Evolutionary conservation across 2,113 vertebrate species (phyloP).

Genomic region (Arothron firmamentum): DNA sequence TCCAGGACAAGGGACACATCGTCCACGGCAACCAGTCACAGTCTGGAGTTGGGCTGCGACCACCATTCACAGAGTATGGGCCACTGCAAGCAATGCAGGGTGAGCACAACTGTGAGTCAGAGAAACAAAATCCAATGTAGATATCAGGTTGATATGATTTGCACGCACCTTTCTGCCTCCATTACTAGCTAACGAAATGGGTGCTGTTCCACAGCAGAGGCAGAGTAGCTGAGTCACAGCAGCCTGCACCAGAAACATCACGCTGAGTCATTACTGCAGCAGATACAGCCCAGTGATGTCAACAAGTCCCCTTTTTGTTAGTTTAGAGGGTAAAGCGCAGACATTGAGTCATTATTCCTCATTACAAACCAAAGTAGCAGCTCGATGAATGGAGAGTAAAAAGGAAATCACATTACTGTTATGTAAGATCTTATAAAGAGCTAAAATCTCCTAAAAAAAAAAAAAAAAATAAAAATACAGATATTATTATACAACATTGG

Average conservation of each 20-base stretch:
- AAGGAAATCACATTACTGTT: slow-evolving; percentile 19
- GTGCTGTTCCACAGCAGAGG: slow-evolving; percentile 41
- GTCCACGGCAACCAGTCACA: slow-evolving; percentile 48
- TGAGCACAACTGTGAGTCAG: slow-evolving; percentile 38
- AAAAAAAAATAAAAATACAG: no score
- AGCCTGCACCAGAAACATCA: slow-evolving; percentile 32
- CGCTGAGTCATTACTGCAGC: slow-evolving; percentile 66
- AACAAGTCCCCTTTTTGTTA: background rate
- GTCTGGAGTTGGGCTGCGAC: slow-evolving; percentile 49
- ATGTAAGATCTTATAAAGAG: slow-evolving; percentile 27
- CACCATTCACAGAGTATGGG: slow-evolving; percentile 34
- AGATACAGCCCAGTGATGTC: slow-evolving; percentile 14
- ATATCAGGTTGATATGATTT: no score
- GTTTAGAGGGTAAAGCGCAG: background rate
- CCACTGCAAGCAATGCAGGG: slow-evolving; percentile 40
- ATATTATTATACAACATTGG: slow-evolving; percentile 27
- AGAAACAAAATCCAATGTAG: no score
- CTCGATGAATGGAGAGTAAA: slow-evolving; percentile 10
- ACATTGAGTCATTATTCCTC: no score
- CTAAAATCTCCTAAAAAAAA: slow-evolving; percentile 5
- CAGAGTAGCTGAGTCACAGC: slow-evolving; percentile 56
- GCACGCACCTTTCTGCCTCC: no score
- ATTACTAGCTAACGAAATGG: slow-evolving; percentile 1
- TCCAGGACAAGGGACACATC: slow-evolving; percentile 46
- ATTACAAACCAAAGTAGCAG: background rate